These are phyloP conservation scores for Hypolimnas misippus DNA, from an alignment of 2,888 invertebrate species.

Conservation along the genomic window DNA sequence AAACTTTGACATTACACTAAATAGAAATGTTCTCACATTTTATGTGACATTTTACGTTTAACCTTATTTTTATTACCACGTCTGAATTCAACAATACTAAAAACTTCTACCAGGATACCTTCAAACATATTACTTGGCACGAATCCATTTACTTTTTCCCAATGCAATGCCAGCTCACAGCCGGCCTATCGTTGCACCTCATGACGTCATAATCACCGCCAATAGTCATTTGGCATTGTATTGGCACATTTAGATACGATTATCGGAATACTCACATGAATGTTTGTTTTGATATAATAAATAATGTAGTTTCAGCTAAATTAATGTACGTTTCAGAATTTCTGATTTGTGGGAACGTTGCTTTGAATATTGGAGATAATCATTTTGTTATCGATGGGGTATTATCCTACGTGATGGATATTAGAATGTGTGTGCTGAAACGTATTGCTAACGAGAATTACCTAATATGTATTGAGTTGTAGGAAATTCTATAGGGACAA, in stretches of 20 bases:
- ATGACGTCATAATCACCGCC: constrained; percentile 26
- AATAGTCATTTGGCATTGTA: constrained; percentile 34
- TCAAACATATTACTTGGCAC: constrained; percentile 15
- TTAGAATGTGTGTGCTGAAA: neutral
- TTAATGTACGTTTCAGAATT: constrained; percentile 1
- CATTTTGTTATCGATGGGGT: neutral
- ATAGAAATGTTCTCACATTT: neutral
- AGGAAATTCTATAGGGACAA: neutral
- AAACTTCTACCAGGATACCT: neutral
- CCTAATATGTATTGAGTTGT: neutral
- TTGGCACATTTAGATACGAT: constrained; percentile 30
- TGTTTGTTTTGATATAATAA: constrained; percentile 8
- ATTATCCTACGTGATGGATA: neutral
- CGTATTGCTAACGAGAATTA: neutral
- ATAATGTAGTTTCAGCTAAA: constrained; percentile 6
- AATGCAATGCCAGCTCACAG: neutral
- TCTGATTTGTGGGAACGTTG: constrained; percentile 8
- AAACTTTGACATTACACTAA: neutral
- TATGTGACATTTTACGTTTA: neutral
- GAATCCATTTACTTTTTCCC: constrained; percentile 1
- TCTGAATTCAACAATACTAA: neutral
- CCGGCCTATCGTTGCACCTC: constrained; percentile 18
- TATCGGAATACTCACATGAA: constrained; percentile 13
- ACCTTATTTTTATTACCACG: neutral
- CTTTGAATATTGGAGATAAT: constrained; percentile 7